Base-by-base conservation (phyloP, 2,888 invertebrate genomes). In the Epistrophe grossulariae region DNA sequence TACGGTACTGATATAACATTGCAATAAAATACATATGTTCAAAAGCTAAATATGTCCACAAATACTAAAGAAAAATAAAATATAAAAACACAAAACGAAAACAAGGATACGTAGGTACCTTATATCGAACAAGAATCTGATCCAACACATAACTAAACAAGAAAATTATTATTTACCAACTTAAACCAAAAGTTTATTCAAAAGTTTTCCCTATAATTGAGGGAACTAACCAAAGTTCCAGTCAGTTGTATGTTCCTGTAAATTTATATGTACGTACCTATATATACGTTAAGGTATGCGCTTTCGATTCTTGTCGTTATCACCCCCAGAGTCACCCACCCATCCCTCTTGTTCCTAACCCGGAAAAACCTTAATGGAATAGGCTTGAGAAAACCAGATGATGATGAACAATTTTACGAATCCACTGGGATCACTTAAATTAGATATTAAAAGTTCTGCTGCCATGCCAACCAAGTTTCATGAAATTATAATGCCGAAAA, bases 331-430 rank as follows among this genome's bases (percentile, higher is more conserved):
- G 24, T 24, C n/a, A 17, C 38, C 40, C 2, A 17, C 38, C 40
- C 1, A 15, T 11, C 0, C 40, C 4, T 7, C 70, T 19, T 35
- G 10, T 31, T 15, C 38, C 43, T 5, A n/a, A 31, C 4, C 19
- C 59, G 45, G 15, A 68, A 60, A 80, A 72, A 40, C 59, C 38
- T 62, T 59, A 66, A 71, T 52, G 48, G 38, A 66, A 77, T 81
- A 84, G 81, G 84, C 81, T 77, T 57, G 77, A 70, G 60, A 66
- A 77, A 77, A 77, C 81, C 84, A 81, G 84, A 84, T 84, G 85
- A 79, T 84, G 84, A 85, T 85, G 85, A 85, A 82, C 78, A 79
- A 85, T 78, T 85, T 82, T 85, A 85, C 85, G 82, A 81, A 85
- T 82, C 85, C 82, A 52, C 71, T 73, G 85, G 85, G 85, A 85